Evolutionary conservation across 2,113 vertebrate species (phyloP), one percentile per base, ranked within the genome.

Genomic region (Dryoscopus gambensis): DNA sequence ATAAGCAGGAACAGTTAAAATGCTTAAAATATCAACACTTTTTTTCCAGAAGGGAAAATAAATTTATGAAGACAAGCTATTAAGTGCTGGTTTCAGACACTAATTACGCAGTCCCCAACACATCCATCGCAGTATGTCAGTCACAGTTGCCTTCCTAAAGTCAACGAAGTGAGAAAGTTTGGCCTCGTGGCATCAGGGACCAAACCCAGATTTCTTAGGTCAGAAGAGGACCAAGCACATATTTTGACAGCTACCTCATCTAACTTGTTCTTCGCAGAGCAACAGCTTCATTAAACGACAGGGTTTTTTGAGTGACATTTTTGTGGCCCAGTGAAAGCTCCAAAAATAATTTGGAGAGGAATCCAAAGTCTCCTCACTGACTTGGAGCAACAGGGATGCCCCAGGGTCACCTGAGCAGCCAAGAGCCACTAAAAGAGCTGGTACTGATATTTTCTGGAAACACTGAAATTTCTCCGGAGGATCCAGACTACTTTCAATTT

Each of bases 41-140:
- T 69, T 69, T 68, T 91, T 90, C 75, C 90, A 96, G 73, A 94
- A 92, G 39, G 69, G 42, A 96, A 96, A 95, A 87, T 55, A 77
- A 91, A 67, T 94, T 70, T 73, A 70, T 52, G 68, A 92, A 84
- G 75, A 76, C 85, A 57, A 86, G 79, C 68, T 78, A 85, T 64
- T 93, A 89, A 80, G 73, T 0, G 0, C 33, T 84, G 64, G 56
- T 78, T 94, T 94, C 53, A 81, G 68, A 81, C 49, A 76, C 49
- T 93, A 90, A 90, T 93, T 80, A 81, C 8, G 2, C 25, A 64
- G 44, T 50, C 35, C 68, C 56, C 18, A 25, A 9, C 16, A 64
- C 47, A 68, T 50, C 56, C 64, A 69, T 22, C 0, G 0, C 44
- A 40, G 33, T 6, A 74, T 59, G 88, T 92, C 24, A 25, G 25